Conservation (phyloP, 2,797 vertebrate genomes). For the Leucoraja ocellata region DNA sequence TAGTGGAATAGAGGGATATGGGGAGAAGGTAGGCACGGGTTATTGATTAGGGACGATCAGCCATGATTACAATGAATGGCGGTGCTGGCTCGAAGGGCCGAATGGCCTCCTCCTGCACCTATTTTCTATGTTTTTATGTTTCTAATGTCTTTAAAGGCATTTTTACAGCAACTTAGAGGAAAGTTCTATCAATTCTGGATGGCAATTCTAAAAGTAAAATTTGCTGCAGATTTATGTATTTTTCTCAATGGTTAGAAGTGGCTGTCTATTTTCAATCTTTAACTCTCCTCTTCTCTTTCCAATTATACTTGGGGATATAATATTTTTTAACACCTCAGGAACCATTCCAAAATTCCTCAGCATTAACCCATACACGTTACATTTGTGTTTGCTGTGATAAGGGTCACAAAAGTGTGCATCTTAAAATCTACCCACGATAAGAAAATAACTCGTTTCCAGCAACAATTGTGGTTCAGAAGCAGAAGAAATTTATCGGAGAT, state of each 20-base stretch:
- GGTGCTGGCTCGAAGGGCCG: too few relatives aligned
- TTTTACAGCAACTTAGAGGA: not conserved
- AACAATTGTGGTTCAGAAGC: not conserved
- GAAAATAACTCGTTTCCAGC: not conserved
- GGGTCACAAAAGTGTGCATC: not conserved
- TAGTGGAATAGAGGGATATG: too few relatives aligned
- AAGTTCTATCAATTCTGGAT: not conserved
- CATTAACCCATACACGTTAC: too few relatives aligned
- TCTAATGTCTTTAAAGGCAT: not conserved
- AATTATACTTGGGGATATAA: not conserved
- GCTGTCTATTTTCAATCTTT: slow-evolving; percentile 2
- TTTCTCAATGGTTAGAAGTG: not conserved
- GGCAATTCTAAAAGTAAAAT: not conserved
- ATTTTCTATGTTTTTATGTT: too few relatives aligned
- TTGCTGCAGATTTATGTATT: not conserved
- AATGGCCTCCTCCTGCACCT: too few relatives aligned
- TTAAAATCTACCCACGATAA: not conserved
- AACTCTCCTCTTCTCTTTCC: not conserved
- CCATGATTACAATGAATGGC: too few relatives aligned
- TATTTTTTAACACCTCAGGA: not conserved
- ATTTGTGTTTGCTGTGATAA: not conserved
- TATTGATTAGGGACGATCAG: too few relatives aligned
- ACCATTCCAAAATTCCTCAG: not conserved
- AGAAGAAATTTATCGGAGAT: not conserved
- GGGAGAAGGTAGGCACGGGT: too few relatives aligned